A percentile compares a stretch with the other conserved stretches of the same genome.
Conservation (phyloP, 1,140 invertebrate genomes). For the Zophobas atratus region DNA sequence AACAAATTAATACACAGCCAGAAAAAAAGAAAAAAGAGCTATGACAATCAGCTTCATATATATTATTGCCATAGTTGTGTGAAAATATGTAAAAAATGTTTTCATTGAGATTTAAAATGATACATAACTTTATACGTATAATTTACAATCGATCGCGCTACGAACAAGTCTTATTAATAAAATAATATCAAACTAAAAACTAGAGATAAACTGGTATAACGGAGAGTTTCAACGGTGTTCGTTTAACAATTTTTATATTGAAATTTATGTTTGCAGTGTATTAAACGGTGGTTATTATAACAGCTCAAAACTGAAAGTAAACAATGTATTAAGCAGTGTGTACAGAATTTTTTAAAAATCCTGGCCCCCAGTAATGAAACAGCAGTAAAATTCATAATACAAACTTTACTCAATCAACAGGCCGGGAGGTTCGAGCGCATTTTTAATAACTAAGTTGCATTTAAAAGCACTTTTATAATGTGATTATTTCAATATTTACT, state of each 20-base stretch:
- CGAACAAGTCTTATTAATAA: neutral
- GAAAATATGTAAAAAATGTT: too few relatives aligned
- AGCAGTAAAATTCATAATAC: slow-evolving; percentile 64
- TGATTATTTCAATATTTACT: slow-evolving; percentile 53
- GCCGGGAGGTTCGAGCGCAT: slow-evolving; percentile 53
- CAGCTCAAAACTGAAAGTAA: slow-evolving; percentile 63
- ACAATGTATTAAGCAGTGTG: slow-evolving; percentile 63
- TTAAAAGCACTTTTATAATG: slow-evolving; percentile 53
- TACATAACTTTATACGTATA: too few relatives aligned
- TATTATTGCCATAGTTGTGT: too few relatives aligned
- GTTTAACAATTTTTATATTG: slow-evolving; percentile 54
- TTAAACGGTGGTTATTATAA: slow-evolving; percentile 61
- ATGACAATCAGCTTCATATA: too few relatives aligned
- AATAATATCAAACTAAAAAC: slow-evolving; percentile 1
- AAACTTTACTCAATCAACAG: slow-evolving; percentile 64
- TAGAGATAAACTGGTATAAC: slow-evolving; percentile 21
- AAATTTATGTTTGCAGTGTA: slow-evolving; percentile 58
- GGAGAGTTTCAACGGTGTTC: slow-evolving; percentile 6
- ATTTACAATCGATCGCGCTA: too few relatives aligned
- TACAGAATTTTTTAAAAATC: slow-evolving; percentile 63
- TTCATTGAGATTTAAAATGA: too few relatives aligned
- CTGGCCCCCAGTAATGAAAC: slow-evolving; percentile 59
- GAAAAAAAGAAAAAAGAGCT: too few relatives aligned
- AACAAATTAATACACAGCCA: too few relatives aligned
- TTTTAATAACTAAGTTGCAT: slow-evolving; percentile 58